These are phyloP conservation scores for Leptopilina boulardi DNA, from an alignment of 1,140 invertebrate genomes.

Conservation along the genomic window DNA sequence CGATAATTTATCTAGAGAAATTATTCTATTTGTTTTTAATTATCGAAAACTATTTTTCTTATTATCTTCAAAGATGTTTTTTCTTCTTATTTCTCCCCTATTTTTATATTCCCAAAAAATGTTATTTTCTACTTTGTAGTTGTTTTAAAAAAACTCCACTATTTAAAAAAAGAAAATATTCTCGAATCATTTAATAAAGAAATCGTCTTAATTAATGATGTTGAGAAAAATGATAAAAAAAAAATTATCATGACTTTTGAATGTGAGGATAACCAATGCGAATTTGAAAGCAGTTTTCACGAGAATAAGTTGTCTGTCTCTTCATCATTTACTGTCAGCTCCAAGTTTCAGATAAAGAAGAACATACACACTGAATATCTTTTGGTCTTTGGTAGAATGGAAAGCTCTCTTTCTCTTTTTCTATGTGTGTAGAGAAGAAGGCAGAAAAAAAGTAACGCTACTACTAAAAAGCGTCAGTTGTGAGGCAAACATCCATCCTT, in stretches of 20 bases:
- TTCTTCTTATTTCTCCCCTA: too few species aligned
- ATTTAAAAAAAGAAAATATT: neutral
- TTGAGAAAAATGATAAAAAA: neutral
- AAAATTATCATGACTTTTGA: neutral
- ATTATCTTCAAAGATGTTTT: too few species aligned
- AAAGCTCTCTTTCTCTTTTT: neutral
- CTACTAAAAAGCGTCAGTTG: conserved; percentile 13
- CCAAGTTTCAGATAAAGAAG: conserved; percentile 31
- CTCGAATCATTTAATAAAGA: neutral
- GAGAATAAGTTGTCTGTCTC: conserved; percentile 1
- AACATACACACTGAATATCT: neutral
- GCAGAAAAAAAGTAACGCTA: conserved; percentile 12
- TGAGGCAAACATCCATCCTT: conserved; percentile 21
- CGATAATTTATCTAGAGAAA: too few species aligned
- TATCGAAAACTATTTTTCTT: too few species aligned
- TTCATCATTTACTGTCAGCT: conserved; percentile 18
- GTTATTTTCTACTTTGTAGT: too few species aligned
- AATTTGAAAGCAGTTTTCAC: conserved; percentile 16
- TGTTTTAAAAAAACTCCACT: neutral
- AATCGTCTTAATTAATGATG: neutral
- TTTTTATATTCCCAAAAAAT: too few species aligned
- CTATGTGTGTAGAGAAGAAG: neutral
- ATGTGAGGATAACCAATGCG: neutral
- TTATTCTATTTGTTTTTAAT: too few species aligned
- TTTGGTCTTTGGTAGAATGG: conserved; percentile 8